Evolutionary conservation across 2,888 invertebrate species (phyloP), one percentile per base, ranked within the genome.

Genomic region (Aphrophora alni): DNA sequence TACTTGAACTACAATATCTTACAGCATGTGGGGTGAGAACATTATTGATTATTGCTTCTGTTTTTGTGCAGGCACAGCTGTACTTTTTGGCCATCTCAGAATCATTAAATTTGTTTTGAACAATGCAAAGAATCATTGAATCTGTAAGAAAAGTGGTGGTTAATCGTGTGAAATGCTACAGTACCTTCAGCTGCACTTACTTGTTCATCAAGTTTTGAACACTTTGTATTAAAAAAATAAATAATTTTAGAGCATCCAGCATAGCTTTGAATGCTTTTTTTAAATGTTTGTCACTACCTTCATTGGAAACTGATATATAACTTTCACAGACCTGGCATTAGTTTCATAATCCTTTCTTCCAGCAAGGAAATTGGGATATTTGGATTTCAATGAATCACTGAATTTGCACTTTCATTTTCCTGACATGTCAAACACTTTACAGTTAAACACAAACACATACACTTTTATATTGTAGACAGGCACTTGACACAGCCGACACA

Each of bases 21-120:
- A 77, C 72, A 24, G 81, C 68, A 38, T 80, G 75, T 78, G 81
- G 76, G 74, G 82, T 80, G 51, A 83, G 33, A 59, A 81, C 80
- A 38, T 80, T 70, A 44, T 75, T 81, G 27, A 82, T 77, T 51
- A 82, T 81, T 69, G 83, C 83, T 69, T 75, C 77, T 26, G 80
- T 74, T 71, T 80, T 68, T 4, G 68, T 68, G 7, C 68, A 24
- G 7, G n/a, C 21, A 68, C 68, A 68, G 24, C 21, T 68, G 5
- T 24, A 24, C n/a, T 68, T 25, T 68, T 25, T 68, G 24, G 68
- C 68, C n/a, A 12, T 68, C 21, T 68, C 24, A 68, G 68, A 68
- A 68, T 68, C 68, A 68, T 21, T 7, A 68, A 68, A 68, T 7
- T 8, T 68, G 24, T 25, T 25, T 68, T 68, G 21, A 68, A 24